A percentile compares a stretch with the other conserved stretches of the same genome.
These are phyloP conservation scores for Leuciscus waleckii DNA, from an alignment of 2,797 vertebrate genomes.

Conservation along the genomic window DNA sequence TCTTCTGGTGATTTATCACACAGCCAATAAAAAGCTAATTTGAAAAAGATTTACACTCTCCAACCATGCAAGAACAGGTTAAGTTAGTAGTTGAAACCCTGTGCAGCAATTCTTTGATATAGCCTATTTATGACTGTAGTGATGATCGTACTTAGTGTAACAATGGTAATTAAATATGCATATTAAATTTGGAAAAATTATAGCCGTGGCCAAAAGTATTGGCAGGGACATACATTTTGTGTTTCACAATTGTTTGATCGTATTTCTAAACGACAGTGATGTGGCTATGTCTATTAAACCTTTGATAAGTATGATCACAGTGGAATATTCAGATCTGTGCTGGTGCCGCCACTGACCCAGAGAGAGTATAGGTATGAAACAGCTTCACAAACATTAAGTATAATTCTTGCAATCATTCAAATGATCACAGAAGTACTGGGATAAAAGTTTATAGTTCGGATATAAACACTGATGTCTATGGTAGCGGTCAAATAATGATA, in stretches of 20 bases:
- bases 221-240: too few relatives aligned
- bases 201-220: background rate
- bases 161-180: background rate
- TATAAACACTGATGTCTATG: background rate
- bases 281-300: too few relatives aligned
- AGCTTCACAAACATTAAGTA: too few relatives aligned
- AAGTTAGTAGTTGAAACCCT: background rate
- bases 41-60: background rate
- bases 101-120: background rate
- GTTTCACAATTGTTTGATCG: too few relatives aligned
- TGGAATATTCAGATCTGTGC: too few relatives aligned
- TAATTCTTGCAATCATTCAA: too few relatives aligned
- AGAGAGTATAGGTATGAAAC: too few relatives aligned
- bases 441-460: background rate
- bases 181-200: background rate
- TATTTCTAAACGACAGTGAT: too few relatives aligned
- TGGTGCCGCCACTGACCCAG: too few relatives aligned
- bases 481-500: too few relatives aligned
- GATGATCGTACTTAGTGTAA: background rate
- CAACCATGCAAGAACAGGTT: background rate
- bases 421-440: too few relatives aligned
- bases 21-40: background rate
- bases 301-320: too few relatives aligned
- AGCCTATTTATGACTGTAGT: background rate
- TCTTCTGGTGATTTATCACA: conserved; percentile 5